phyloP scores from a whole-genome alignment of 2,888 invertebrate genomes.

The Lepidocyrtinus sp. region DNA sequence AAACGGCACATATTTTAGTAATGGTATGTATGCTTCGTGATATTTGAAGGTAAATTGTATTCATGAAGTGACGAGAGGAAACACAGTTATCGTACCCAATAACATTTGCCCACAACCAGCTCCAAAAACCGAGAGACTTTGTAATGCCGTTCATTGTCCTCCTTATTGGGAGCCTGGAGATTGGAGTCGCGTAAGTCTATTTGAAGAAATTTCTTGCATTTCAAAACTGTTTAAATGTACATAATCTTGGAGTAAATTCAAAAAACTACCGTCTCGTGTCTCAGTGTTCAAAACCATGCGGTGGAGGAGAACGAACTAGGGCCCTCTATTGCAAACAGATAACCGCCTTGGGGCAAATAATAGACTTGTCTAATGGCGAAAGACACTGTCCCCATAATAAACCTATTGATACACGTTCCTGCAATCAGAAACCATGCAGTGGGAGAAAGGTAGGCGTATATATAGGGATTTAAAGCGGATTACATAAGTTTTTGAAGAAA shows the following conservation, averaged over 20 bases:
- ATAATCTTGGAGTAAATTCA: background rate
- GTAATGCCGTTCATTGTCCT: conserved; percentile 94
- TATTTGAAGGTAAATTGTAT: conserved; percentile 81
- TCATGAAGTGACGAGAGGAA: conserved; percentile 88
- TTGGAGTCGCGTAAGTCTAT: conserved; percentile 81
- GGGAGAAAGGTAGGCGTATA: conserved; percentile 60
- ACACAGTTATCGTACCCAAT: conserved; percentile 93
- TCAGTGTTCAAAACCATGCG: conserved; percentile 93
- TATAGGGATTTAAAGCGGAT: background rate
- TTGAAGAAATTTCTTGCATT: background rate
- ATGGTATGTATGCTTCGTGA: background rate
- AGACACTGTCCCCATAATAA: conserved; percentile 79
- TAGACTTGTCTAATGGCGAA: conserved; percentile 83
- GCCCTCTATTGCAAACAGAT: conserved; percentile 87
- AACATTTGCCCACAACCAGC: conserved; percentile 93
- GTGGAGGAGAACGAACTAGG: conserved; percentile 89
- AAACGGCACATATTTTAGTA: too few relatives aligned
- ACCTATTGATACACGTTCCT: conserved; percentile 85
- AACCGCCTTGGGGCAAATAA: conserved; percentile 92
- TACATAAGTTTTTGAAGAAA: conserved; percentile 1
- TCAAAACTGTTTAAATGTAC: background rate
- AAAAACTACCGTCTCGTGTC: conserved; percentile 25
- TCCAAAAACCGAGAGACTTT: conserved; percentile 90
- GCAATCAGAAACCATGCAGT: conserved; percentile 87
- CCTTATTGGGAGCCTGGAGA: conserved; percentile 89